Conservation (phyloP, 2,888 invertebrate species). For the Dione juno region DNA sequence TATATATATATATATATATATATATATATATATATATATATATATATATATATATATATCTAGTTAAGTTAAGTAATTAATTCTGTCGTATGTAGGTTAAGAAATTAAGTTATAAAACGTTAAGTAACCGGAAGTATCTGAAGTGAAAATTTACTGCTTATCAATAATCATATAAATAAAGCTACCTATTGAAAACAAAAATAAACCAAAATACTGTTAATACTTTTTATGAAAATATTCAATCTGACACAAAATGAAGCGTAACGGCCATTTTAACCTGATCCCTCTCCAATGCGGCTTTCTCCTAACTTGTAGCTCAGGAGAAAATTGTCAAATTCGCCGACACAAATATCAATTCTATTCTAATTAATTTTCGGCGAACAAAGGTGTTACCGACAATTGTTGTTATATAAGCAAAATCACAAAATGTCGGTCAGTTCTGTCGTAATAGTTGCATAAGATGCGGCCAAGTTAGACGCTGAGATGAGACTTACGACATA, state of each 20-base stretch:
- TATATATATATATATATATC: too few relatives aligned
- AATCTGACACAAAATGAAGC: neutral
- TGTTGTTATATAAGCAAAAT: constrained; percentile 64
- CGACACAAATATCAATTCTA: constrained; percentile 34
- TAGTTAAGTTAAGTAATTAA: too few relatives aligned
- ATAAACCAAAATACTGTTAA: neutral
- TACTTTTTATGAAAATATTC: neutral
- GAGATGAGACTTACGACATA: constrained; percentile 76
- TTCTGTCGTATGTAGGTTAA: constrained; percentile 17
- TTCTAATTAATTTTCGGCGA: constrained; percentile 43
- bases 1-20: too few relatives aligned
- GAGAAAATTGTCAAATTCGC: constrained; percentile 9
- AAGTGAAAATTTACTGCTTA: neutral
- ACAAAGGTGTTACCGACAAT: constrained; percentile 46
- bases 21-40: too few relatives aligned
- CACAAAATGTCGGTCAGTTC: constrained; percentile 74
- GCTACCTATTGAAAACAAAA: neutral
- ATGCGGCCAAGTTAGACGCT: constrained; percentile 66
- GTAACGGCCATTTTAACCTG: constrained; percentile 4
- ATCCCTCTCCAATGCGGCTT: neutral
- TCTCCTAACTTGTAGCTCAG: neutral
- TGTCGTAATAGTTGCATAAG: constrained; percentile 79
- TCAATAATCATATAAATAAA: neutral
- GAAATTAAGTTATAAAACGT: constrained; percentile 24
- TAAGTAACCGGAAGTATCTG: constrained; percentile 29